phyloP scores from a whole-genome alignment of 2,113 vertebrate species.

The Herpetotheres cachinnans region DNA sequence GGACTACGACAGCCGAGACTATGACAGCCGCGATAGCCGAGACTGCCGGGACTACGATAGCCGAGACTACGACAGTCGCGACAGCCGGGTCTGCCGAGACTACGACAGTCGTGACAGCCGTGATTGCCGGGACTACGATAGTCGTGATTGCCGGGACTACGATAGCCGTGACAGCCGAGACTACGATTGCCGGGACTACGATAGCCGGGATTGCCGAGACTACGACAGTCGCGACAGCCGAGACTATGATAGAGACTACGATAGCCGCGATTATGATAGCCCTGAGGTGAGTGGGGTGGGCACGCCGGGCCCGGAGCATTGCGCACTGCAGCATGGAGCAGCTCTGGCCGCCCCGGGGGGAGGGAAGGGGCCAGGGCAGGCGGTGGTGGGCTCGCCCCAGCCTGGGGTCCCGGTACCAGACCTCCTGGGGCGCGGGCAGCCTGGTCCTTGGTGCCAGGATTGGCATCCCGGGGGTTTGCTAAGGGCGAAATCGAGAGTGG shows the following conservation, averaged over 20 bases:
- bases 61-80: conserved; percentile 36
- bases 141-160: conserved; percentile 41
- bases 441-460: no score
- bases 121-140: conserved; percentile 36
- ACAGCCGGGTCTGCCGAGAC: conserved; percentile 31
- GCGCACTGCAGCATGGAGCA: no score
- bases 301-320: no score
- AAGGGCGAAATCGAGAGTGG: rapidly evolving
- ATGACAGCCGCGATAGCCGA: conserved; percentile 35
- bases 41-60: conserved; percentile 27
- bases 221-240: conserved; percentile 41
- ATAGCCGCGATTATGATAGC: conserved; percentile 56
- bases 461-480: not conserved
- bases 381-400: no score
- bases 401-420: no score
- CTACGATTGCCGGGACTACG: conserved; percentile 45
- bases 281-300: conserved; percentile 49
- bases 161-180: conserved; percentile 39
- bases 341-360: rapidly evolving
- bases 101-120: conserved; percentile 47
- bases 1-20: conserved; percentile 79
- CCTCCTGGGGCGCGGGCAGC: no score
- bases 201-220: conserved; percentile 23
- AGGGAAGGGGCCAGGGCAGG: rapidly evolving
- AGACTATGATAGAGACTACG: conserved; percentile 52